Evolutionary conservation across 1,140 invertebrate genomes (phyloP).

Genomic region (Trypoxylus dichotomus): DNA sequence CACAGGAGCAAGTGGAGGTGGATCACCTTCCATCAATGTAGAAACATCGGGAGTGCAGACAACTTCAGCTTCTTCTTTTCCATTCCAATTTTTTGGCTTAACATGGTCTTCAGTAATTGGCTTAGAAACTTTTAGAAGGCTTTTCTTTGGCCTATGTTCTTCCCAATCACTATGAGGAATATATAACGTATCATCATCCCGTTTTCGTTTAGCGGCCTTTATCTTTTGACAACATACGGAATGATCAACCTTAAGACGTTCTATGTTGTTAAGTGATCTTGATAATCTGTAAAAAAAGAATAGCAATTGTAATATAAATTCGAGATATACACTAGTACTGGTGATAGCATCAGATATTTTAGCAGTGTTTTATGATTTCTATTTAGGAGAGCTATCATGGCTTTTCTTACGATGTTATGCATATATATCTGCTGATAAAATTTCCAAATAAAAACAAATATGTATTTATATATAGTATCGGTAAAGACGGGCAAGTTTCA

Average conservation of each 20-base stretch:
- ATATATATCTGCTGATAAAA: no score
- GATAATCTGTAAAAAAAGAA: conserved; percentile 21
- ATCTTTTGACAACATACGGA: conserved; percentile 19
- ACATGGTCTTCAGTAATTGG: neutral
- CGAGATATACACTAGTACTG: no score
- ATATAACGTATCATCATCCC: conserved; percentile 20
- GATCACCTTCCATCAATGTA: conserved; percentile 30
- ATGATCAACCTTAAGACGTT: conserved; percentile 27
- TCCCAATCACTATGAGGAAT: conserved; percentile 3
- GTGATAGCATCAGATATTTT: no score
- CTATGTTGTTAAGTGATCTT: conserved; percentile 4
- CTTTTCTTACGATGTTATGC: no score
- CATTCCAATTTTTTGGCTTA: conserved; percentile 9
- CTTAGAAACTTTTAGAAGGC: neutral
- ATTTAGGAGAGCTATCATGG: no score
- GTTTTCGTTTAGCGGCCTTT: conserved; percentile 21
- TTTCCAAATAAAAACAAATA: no score
- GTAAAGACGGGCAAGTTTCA: no score
- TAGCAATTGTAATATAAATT: no score
- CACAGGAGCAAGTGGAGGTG: neutral
- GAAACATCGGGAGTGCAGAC: conserved; percentile 30
- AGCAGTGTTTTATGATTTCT: no score
- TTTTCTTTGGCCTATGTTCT: conserved; percentile 3
- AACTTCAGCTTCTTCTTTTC: conserved; percentile 34
- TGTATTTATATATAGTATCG: no score